Evolutionary conservation across 2,797 vertebrate genomes (phyloP).

Genomic region (Saxicola maurus): DNA sequence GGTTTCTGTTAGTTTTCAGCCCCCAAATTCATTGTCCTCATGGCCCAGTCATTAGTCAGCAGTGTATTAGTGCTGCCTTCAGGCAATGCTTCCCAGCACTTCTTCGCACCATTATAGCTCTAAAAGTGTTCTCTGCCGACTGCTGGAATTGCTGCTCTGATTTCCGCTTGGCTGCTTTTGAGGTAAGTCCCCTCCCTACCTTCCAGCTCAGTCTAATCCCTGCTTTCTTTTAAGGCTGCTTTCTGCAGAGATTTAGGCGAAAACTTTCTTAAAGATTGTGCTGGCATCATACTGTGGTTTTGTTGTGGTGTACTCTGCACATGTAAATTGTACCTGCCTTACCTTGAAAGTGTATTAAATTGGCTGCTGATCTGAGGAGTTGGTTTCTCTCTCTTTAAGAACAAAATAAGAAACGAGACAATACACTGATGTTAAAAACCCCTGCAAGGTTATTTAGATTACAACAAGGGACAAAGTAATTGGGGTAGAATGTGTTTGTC

Average conservation of each 20-base stretch:
- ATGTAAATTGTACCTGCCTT: constrained; percentile 50
- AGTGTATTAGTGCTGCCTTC: constrained; percentile 83
- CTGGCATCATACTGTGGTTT: constrained; percentile 68
- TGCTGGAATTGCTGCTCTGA: constrained; percentile 77
- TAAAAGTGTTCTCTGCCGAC: constrained; percentile 72
- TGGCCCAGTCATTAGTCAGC: constrained; percentile 94
- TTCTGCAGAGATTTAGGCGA: constrained; percentile 65
- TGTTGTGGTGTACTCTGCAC: constrained; percentile 37
- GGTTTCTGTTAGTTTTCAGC: constrained; percentile 85
- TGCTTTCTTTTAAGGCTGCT: constrained; percentile 68
- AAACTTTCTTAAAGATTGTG: constrained; percentile 53
- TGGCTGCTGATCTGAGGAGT: constrained; percentile 50
- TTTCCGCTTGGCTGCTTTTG: constrained; percentile 76
- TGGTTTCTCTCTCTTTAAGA: constrained; percentile 5
- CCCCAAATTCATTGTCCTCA: constrained; percentile 93
- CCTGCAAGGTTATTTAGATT: constrained; percentile 3
- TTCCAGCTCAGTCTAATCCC: constrained; percentile 74
- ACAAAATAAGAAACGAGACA: neutral
- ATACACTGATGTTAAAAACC: neutral
- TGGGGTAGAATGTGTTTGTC: neutral
- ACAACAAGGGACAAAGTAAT: neutral
- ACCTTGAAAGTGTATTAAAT: constrained; percentile 50
- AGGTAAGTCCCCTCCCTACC: constrained; percentile 78
- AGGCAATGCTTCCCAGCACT: constrained; percentile 77
- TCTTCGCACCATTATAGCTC: constrained; percentile 74